Evolutionary conservation across 2,113 vertebrate species (phyloP).

Genomic region (Cryptomyrus ogoouensis): DNA sequence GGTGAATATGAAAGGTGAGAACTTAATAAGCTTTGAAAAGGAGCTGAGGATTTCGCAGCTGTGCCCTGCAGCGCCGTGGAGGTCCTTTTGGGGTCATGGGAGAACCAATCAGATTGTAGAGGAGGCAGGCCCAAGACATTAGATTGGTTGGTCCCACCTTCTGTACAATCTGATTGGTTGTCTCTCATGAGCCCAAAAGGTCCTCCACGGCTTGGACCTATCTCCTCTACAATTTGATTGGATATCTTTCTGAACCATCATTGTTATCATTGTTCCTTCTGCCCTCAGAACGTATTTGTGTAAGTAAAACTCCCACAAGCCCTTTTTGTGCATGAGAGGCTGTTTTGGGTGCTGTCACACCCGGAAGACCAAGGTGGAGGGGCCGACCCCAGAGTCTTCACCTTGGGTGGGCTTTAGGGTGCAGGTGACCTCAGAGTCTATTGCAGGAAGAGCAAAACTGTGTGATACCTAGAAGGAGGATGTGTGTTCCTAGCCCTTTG

Average conservation of each 20-base stretch:
- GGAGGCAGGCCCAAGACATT: not conserved
- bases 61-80: not conserved
- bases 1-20: not conserved
- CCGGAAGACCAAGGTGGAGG: not conserved
- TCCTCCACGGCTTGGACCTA: not conserved
- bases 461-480: not conserved
- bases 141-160: not conserved
- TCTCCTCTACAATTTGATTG: no score
- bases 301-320: not conserved
- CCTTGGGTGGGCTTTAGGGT: not conserved
- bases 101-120: not conserved
- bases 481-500: not conserved
- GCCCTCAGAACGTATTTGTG: no score
- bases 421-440: not conserved
- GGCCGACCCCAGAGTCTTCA: not conserved
- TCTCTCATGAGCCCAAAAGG: no score
- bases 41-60: not conserved
- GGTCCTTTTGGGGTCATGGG: not conserved
- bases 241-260: no score
- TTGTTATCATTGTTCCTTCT: no score
- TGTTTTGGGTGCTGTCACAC: not conserved
- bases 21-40: not conserved
- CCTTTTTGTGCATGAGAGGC: not conserved
- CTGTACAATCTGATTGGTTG: not conserved
- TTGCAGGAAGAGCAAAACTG: not conserved